Evolutionary conservation across 2,797 vertebrate species (phyloP), one percentile per base, ranked within the genome.

Genomic region (Jordanella pulchra): DNA sequence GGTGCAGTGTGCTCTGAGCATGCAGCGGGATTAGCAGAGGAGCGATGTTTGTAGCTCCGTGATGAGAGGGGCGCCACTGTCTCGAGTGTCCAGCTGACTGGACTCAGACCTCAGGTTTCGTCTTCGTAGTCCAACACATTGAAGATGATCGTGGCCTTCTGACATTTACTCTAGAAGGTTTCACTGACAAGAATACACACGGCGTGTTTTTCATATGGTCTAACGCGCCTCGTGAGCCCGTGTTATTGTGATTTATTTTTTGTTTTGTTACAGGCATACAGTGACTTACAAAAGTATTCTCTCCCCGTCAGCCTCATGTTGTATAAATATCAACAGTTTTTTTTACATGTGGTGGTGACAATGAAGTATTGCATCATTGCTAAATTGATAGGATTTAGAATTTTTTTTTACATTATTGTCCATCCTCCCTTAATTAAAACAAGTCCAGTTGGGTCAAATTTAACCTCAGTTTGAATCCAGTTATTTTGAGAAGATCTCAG

Each of bases 91-190:
- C n/a, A 82, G 84, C 84, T 88, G 87, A 90, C 89, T 44, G 77
- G 53, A 80, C 85, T 81, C 71, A 55, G 65, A 82, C 73, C 71
- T 90, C 85, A 75, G 76, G 87, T 90, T 86, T 89, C 89, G 65
- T 56, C 77, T 69, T 65, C 45, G 74, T 73, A 77, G 86, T 82
- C 81, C 78, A 77, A 78, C 78, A 65, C 84, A 64, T 71, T 71
- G 32, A 28, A 80, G 71, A 84, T 47, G 81, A 65, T 17, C 23
- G 11, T 54, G 39, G 23, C 60, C 60, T 63, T 44, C 35, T 63
- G 35, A 63, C 60, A 44, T 63, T 63, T 63, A 44, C 35, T 28
- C 35, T 5, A 7, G 32, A 44, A 25, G 27, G 1, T 66, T 21
- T 66, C 27, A 48, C 45, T 66, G 64, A 48, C 64, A 50, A 28